Conservation (phyloP, 2,888 invertebrate species). For the Cabera pusaria region DNA sequence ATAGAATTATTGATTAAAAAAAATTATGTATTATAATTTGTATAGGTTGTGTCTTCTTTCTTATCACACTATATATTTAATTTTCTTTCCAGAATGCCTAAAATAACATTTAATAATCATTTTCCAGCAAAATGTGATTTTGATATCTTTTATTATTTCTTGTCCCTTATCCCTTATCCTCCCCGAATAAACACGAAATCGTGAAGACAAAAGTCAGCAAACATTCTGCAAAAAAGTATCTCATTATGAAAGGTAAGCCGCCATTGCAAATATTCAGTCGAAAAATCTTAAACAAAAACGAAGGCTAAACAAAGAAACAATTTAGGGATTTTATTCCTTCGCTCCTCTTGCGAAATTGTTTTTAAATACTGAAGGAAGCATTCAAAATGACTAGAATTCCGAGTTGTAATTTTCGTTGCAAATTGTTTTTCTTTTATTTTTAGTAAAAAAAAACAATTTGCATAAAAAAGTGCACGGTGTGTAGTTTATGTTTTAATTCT, state of each 20-base stretch:
- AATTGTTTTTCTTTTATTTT: constrained; percentile 12
- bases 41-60: too few relatives aligned
- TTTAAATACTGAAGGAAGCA: constrained; percentile 32
- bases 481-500: constrained; percentile 19
- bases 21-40: too few relatives aligned
- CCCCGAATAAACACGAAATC: constrained; percentile 13
- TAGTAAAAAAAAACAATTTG: constrained; percentile 5
- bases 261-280: constrained; percentile 30
- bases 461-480: constrained; percentile 1
- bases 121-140: too few relatives aligned
- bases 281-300: constrained; percentile 34
- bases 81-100: too few relatives aligned
- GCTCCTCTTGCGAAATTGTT: constrained; percentile 36
- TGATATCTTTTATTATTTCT: too few relatives aligned
- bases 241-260: constrained; percentile 29
- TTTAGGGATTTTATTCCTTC: constrained; percentile 37
- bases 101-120: too few relatives aligned
- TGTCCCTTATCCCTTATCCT: neutral
- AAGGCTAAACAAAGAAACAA: constrained; percentile 37
- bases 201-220: constrained; percentile 11
- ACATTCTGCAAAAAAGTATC: constrained; percentile 9
- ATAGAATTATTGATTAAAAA: too few relatives aligned
- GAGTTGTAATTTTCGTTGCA: constrained; percentile 13
- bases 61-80: too few relatives aligned
- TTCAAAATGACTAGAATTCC: constrained; percentile 30